A percentile compares a stretch with the other conserved stretches of the same genome.
These are phyloP conservation scores for Sterrhoptilus dennistouni DNA, from an alignment of 2,113 vertebrate species.

Conservation along the genomic window DNA sequence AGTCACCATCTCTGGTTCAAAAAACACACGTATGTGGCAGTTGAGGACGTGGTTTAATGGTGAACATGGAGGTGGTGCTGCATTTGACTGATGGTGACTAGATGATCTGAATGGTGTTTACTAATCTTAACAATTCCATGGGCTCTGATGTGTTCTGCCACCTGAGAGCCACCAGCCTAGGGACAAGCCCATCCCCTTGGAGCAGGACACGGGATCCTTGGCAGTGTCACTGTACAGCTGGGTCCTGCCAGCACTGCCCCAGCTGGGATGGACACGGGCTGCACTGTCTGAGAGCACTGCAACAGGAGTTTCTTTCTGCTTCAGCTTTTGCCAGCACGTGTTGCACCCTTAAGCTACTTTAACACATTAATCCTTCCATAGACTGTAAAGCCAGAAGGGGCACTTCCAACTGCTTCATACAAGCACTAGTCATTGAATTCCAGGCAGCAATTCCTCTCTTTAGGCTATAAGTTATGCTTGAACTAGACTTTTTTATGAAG, in stretches of 20 bases:
- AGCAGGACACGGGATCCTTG: neutral
- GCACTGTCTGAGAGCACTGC: neutral
- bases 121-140: neutral
- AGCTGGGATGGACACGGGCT: neutral
- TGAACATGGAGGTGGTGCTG: neutral
- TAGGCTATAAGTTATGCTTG: conserved; percentile 23
- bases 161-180: neutral
- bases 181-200: rapidly evolving
- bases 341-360: conserved; percentile 31
- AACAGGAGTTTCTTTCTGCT: neutral
- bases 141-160: neutral
- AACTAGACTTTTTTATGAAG: conserved; percentile 49
- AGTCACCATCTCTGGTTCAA: neutral
- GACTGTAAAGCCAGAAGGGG: conserved; percentile 43
- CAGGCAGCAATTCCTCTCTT: conserved; percentile 36
- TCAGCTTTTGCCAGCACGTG: neutral
- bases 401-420: conserved; percentile 2
- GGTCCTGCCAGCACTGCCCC: neutral
- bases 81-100: neutral
- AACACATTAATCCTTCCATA: conserved; percentile 5
- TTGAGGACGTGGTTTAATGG: neutral
- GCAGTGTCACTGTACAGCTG: neutral
- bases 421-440: neutral
- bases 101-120: neutral
- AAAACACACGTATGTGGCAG: neutral